Percentiles rank a stretch among this genome's conserved stretches.
phyloP scores from a whole-genome alignment of 2,888 invertebrate genomes.

The Cephonodes hylas region DNA sequence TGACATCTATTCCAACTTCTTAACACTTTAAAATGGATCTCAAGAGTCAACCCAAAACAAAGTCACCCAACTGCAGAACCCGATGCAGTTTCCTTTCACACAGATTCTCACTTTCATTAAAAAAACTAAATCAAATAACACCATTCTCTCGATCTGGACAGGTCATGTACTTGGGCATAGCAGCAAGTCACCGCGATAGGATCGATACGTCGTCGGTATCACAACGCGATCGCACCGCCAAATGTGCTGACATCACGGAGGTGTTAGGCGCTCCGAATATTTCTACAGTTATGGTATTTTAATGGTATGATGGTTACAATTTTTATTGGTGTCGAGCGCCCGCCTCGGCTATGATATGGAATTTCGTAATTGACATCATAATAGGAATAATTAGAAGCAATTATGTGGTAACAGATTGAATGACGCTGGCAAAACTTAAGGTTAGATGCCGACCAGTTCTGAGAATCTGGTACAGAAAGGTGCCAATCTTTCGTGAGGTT shows the following conservation, averaged over 20 bases:
- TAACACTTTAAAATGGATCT: no score
- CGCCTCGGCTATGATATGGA: neutral
- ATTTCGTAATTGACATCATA: neutral
- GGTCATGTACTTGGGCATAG: slow-evolving; percentile 65
- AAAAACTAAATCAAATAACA: slow-evolving; percentile 13
- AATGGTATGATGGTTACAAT: slow-evolving; percentile 33
- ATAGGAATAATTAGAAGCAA: neutral
- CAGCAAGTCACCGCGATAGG: slow-evolving; percentile 70
- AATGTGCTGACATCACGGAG: slow-evolving; percentile 75
- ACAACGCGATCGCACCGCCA: slow-evolving; percentile 72
- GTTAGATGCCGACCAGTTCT: neutral
- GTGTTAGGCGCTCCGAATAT: slow-evolving; percentile 63
- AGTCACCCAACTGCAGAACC: neutral
- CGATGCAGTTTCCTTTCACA: neutral
- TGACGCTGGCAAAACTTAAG: no score
- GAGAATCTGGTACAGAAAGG: no score
- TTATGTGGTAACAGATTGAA: neutral
- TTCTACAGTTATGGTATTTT: slow-evolving; percentile 52
- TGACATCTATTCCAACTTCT: no score
- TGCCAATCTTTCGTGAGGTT: no score
- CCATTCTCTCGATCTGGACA: slow-evolving; percentile 36
- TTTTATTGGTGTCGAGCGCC: neutral
- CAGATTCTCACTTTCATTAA: neutral
- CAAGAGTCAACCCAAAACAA: neutral
- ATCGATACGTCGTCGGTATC: slow-evolving; percentile 76